Evolutionary conservation across 2,888 invertebrate genomes (phyloP).

Genomic region (Aphelenchoides bicaudatus): DNA sequence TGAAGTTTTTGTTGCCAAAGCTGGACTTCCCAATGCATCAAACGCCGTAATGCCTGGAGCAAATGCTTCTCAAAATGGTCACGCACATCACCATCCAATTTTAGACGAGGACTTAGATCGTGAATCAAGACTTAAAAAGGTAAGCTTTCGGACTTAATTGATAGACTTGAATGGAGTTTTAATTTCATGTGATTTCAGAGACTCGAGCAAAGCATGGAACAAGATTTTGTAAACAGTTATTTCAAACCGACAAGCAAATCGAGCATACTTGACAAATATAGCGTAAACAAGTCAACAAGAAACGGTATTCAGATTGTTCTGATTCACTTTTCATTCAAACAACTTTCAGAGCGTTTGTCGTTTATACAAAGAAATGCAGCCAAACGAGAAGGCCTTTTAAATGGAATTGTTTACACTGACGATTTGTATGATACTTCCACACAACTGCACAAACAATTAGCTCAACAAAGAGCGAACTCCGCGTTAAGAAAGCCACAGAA

Average conservation of each 20-base stretch:
- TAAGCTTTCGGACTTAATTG: conserved; percentile 8
- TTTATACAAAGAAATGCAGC: conserved; percentile 44
- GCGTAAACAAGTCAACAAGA: conserved; percentile 64
- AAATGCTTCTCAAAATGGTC: conserved; percentile 13
- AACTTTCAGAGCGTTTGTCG: conserved; percentile 31
- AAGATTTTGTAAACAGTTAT: conserved; percentile 72
- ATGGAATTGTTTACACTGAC: conserved; percentile 58
- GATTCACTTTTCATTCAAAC: too few relatives aligned
- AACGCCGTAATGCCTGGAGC: not conserved
- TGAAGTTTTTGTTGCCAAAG: conserved; percentile 66
- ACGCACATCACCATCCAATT: not conserved
- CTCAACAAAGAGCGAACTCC: conserved; percentile 21
- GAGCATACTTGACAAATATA: conserved; percentile 67
- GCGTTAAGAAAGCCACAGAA: conserved; percentile 28
- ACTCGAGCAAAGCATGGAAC: conserved; percentile 66
- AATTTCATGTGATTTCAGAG: conserved; percentile 3
- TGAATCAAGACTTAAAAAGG: conserved; percentile 7
- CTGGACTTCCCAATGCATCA: not conserved
- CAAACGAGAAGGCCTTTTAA: conserved; percentile 50
- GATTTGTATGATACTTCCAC: conserved; percentile 34
- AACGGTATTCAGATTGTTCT: too few relatives aligned
- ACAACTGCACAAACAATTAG: conserved; percentile 21
- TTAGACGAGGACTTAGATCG: conserved; percentile 12
- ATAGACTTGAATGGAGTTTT: conserved; percentile 47
- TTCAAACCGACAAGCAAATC: conserved; percentile 71